Base-by-base conservation (phyloP, 1,140 invertebrate species). In the Drosophila grimshawi region DNA sequence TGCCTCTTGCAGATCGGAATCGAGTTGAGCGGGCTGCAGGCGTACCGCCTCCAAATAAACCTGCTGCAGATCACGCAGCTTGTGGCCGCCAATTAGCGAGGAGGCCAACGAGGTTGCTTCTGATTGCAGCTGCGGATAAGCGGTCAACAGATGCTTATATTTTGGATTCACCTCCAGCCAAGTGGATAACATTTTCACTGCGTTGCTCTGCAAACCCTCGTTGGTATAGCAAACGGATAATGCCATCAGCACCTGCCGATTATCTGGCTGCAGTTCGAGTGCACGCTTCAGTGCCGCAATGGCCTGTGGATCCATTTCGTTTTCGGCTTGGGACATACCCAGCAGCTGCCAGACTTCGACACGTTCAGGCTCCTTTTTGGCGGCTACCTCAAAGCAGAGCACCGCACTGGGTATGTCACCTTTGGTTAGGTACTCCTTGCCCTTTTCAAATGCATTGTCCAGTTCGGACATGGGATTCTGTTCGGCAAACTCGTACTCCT, bases 381-480 rank as follows among this genome's bases (percentile, higher is more conserved):
- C 97, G 45, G 98, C 98, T 62, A 97, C 97, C 94, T 99, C 99
- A 93, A 99, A 99, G 85, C 98, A 97, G 3, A 99, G 93, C 1
- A 99, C 98, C 30, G 99, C 98, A 79, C 97, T 97, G 11, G 98
- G 97, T 64, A 99, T 95, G 93, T 99, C 98, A 30, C 98, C 98
- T 73, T 95, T 94, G 86, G 95, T 94, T 59, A 99, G 92, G 88
- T 96, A 96, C 80, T 95, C 94, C 86, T 98, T 95, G 0, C 98
- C 98, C 83, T 97, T 96, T 91, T 96, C 95, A 64, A 99, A 95
- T 10, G 97, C 96, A 93, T 98, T 95, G n/a, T 94, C 93, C 80
- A 96, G 93, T 81, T 97, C 95, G 59, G 94, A 93, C 95, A 98
- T 96, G 6, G 97, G 96, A 94, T 99, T 99, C 56, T 97, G 95